phyloP scores from a whole-genome alignment of 2,797 vertebrate genomes.

The Lates japonicus region DNA sequence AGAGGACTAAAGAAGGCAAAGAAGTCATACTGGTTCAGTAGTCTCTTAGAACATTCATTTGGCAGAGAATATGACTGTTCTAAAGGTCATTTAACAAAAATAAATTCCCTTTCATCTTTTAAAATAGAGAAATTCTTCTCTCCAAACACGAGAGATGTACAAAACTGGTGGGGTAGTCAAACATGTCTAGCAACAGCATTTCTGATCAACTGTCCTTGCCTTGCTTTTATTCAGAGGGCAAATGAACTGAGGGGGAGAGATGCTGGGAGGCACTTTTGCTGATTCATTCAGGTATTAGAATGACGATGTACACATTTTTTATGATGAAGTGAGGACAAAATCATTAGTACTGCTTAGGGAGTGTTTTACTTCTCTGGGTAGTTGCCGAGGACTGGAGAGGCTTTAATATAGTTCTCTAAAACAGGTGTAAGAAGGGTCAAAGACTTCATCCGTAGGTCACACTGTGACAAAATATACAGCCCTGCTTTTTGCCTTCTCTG shows the following conservation, averaged over 20 bases:
- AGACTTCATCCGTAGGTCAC: background rate
- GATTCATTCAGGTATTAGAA: constrained; percentile 66
- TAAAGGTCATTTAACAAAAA: constrained; percentile 26
- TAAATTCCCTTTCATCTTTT: background rate
- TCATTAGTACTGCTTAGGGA: constrained; percentile 42
- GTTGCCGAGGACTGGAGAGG: constrained; percentile 5
- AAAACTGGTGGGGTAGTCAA: background rate
- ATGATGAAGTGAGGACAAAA: constrained; percentile 44
- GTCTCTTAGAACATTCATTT: background rate
- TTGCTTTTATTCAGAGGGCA: constrained; percentile 50
- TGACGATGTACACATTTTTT: constrained; percentile 49
- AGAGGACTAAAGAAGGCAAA: background rate
- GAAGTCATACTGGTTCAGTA: background rate
- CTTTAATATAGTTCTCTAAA: constrained; percentile 23
- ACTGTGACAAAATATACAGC: background rate
- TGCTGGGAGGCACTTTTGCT: constrained; percentile 56
- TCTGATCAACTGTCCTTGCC: constrained; percentile 36
- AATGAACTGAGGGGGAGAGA: constrained; percentile 39
- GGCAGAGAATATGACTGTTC: background rate
- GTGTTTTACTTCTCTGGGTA: constrained; percentile 18
- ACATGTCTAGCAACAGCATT: constrained; percentile 12
- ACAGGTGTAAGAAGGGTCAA: constrained; percentile 16
- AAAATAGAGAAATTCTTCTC: background rate
- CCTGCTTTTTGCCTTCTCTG: background rate
- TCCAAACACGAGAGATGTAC: background rate